A percentile compares a stretch with the other conserved stretches of the same genome.
Conservation (phyloP, 2,888 invertebrate species). For the Alsophila aescularia region DNA sequence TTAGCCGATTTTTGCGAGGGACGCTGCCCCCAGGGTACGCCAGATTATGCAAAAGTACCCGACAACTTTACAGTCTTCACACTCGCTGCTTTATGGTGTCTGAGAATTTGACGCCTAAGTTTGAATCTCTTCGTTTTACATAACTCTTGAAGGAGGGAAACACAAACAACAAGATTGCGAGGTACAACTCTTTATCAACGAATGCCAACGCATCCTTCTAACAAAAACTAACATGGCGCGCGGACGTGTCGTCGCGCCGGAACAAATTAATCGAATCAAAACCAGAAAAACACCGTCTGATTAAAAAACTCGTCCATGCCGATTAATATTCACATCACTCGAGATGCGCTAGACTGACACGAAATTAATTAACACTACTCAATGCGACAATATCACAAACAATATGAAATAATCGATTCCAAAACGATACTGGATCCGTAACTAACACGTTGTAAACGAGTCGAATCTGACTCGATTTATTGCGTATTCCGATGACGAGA, state of each 20-base stretch:
- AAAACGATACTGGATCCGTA: constrained; percentile 54
- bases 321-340: constrained; percentile 53
- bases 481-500: constrained; percentile 69
- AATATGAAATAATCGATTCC: constrained; percentile 58
- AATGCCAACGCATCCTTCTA: constrained; percentile 10
- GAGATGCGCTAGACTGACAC: constrained; percentile 44
- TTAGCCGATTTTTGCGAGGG: constrained; percentile 75
- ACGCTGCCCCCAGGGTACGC: constrained; percentile 49
- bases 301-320: constrained; percentile 40
- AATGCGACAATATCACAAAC: constrained; percentile 50
- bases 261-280: constrained; percentile 40
- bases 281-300: constrained; percentile 37
- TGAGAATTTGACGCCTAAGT: constrained; percentile 43
- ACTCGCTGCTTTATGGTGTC: constrained; percentile 54
- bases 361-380: constrained; percentile 47
- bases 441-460: constrained; percentile 64
- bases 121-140: constrained; percentile 24
- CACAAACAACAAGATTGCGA: constrained; percentile 4
- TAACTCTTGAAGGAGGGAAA: background rate
- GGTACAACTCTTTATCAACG: constrained; percentile 12
- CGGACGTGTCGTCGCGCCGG: constrained; percentile 38
- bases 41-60: constrained; percentile 69
- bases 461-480: constrained; percentile 54
- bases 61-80: constrained; percentile 43
- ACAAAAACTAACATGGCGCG: constrained; percentile 29